Percentiles rank a stretch among this genome's conserved stretches.
Evolutionary conservation across 2,888 invertebrate genomes (phyloP).

Genomic region (Aromia moschata): DNA sequence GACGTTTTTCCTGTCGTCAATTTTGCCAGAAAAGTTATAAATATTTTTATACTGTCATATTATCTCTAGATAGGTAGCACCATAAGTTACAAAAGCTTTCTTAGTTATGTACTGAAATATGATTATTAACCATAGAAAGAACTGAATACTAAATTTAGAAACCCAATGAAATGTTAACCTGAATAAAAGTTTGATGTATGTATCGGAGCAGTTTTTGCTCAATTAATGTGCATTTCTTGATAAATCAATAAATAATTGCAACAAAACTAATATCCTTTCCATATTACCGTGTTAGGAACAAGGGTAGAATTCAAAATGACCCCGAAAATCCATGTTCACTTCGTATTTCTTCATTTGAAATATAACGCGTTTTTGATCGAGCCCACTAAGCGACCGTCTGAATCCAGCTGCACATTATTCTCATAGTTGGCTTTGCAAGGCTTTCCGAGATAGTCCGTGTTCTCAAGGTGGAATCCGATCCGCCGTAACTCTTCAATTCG

Average conservation of each 20-base stretch:
- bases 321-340: slow-evolving; percentile 50
- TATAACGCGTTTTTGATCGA: slow-evolving; percentile 62
- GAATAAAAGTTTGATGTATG: too few relatives aligned
- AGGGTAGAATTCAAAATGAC: slow-evolving; percentile 48
- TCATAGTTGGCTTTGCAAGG: slow-evolving; percentile 47
- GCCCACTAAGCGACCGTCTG: slow-evolving; percentile 52
- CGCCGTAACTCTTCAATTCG: slow-evolving; percentile 23
- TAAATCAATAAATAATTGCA: neutral
- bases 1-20: neutral
- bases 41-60: neutral
- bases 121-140: too few relatives aligned
- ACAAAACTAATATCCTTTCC: neutral
- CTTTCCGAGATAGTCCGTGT: slow-evolving; percentile 42
- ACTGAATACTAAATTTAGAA: too few relatives aligned
- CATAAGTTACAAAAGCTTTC: too few relatives aligned
- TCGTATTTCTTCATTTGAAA: slow-evolving; percentile 60
- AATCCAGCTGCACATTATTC: slow-evolving; percentile 42
- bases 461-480: slow-evolving; percentile 38
- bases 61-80: too few relatives aligned
- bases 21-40: neutral
- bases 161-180: too few relatives aligned
- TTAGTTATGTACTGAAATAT: too few relatives aligned
- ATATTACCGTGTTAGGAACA: slow-evolving; percentile 1
- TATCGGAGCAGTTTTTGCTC: too few relatives aligned
- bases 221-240: too few relatives aligned